phyloP scores from a whole-genome alignment of 2,797 vertebrate species.

The Parauchenoglanis punctatus region DNA sequence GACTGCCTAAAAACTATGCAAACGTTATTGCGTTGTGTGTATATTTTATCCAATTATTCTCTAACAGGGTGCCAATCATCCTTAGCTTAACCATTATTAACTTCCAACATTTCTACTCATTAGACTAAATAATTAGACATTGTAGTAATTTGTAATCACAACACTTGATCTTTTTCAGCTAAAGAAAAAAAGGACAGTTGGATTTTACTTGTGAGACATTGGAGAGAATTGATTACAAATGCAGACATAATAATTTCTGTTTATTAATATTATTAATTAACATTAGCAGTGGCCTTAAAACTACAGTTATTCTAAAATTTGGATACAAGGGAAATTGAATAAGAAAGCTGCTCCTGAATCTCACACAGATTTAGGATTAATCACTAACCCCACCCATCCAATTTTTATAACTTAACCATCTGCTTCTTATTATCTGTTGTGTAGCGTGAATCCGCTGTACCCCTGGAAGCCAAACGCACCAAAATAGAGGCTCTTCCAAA shows the following conservation, averaged over 20 bases:
- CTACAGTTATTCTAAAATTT: not conserved
- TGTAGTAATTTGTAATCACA: not conserved
- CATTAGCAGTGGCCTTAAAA: not conserved
- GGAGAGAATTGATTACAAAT: not conserved
- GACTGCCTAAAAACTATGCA: not conserved
- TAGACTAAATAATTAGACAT: not conserved
- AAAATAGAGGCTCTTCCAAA: constrained; percentile 52
- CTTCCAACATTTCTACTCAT: not conserved
- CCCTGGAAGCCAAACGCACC: constrained; percentile 49
- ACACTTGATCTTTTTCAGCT: not conserved
- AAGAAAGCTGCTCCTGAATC: not conserved
- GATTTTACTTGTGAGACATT: not conserved
- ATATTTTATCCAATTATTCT: not conserved
- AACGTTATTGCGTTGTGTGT: not conserved
- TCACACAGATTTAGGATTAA: not conserved
- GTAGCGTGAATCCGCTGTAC: constrained; percentile 36
- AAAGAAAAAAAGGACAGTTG: not conserved
- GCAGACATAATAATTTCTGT: not conserved
- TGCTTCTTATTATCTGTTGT: not conserved
- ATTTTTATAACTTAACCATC: not conserved
- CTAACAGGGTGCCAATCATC: not conserved
- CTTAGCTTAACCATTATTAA: not conserved
- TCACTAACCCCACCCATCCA: not conserved
- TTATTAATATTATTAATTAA: not conserved
- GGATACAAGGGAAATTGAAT: not conserved